These are phyloP conservation scores for Melanaphis sacchari DNA, from an alignment of 1,140 invertebrate species.

Conservation along the genomic window DNA sequence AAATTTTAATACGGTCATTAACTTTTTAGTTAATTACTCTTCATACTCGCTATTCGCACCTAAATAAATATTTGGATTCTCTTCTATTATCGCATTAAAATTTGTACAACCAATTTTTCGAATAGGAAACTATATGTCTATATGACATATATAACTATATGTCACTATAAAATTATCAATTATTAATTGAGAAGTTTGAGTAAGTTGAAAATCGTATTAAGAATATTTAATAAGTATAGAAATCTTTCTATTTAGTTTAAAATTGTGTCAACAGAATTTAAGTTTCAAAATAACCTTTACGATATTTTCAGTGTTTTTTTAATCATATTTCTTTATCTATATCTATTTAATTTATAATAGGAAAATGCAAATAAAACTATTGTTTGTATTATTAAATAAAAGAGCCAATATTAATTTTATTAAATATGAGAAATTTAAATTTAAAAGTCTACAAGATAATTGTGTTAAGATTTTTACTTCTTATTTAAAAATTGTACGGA, in stretches of 20 bases:
- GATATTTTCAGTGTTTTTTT: neutral
- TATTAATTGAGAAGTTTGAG: too few species aligned
- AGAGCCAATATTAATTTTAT: neutral
- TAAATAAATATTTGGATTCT: neutral
- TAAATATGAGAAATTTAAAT: too few species aligned
- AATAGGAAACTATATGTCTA: too few species aligned
- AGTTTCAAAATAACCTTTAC: too few species aligned
- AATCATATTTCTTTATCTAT: too few species aligned
- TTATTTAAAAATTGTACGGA: too few species aligned
- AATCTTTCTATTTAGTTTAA: neutral
- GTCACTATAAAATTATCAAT: too few species aligned
- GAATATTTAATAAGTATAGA: neutral
- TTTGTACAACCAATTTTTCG: neutral
- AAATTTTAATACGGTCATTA: neutral
- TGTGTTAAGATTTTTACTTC: too few species aligned
- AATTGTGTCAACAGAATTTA: neutral
- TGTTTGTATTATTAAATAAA: neutral
- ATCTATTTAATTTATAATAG: too few species aligned
- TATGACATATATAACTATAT: too few species aligned
- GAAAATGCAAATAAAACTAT: neutral
- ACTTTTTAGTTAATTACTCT: neutral
- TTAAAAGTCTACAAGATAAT: too few species aligned
- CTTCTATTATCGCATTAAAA: neutral
- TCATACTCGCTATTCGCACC: too few species aligned
- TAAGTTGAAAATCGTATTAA: neutral